Conservation (phyloP, 2,797 vertebrate species). For the Neosilurus hyrtlii region DNA sequence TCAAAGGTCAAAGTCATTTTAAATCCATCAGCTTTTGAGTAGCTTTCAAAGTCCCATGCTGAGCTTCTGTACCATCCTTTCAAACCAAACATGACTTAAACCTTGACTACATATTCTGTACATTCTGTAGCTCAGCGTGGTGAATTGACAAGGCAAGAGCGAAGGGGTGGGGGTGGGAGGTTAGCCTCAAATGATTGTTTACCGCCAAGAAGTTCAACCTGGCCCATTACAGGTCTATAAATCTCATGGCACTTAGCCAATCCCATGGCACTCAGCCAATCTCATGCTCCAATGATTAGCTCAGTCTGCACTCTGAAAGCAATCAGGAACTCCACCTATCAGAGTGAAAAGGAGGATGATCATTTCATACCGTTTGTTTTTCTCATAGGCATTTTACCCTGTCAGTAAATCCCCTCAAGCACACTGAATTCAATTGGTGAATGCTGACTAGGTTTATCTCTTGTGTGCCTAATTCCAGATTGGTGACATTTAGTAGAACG, state of each 20-base stretch:
- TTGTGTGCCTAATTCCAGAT: not conserved
- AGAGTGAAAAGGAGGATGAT: constrained; percentile 28
- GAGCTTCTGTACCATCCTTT: not conserved
- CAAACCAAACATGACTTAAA: not conserved
- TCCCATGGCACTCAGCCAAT: constrained; percentile 38
- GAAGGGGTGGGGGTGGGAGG: not conserved
- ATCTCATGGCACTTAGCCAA: constrained; percentile 39
- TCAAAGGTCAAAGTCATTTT: no score
- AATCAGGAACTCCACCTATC: constrained; percentile 32
- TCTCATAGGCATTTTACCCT: constrained; percentile 20
- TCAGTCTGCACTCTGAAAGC: constrained; percentile 23
- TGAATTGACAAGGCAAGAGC: not conserved
- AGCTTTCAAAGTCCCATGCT: not conserved
- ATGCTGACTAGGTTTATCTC: not conserved
- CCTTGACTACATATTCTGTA: not conserved
- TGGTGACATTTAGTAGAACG: not conserved
- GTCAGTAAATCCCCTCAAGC: not conserved
- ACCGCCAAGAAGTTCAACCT: constrained; percentile 20
- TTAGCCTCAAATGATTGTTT: constrained; percentile 11
- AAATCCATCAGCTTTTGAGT: constrained; percentile 3
- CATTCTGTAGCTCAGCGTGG: not conserved
- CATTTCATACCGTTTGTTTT: constrained; percentile 28
- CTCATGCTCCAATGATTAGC: constrained; percentile 45
- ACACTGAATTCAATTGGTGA: constrained; percentile 10
- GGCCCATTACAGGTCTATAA: constrained; percentile 30